Base-by-base conservation (phyloP, 2,113 vertebrate genomes). In the Platanista minor region DNA sequence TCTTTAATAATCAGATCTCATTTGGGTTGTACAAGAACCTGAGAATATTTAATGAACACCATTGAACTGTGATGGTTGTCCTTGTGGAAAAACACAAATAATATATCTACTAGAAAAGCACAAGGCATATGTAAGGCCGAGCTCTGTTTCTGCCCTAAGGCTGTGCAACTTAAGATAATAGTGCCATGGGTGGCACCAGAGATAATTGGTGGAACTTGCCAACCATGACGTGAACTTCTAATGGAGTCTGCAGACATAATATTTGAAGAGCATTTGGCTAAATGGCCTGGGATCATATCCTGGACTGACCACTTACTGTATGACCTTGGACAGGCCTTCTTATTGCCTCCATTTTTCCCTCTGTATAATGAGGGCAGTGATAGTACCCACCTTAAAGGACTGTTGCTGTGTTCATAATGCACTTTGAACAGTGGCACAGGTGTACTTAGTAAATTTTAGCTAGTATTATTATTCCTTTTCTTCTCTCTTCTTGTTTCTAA, bases 1-100 rank as follows among this genome's bases (percentile, higher is more conserved):
- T 84, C 52, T 84, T 96, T 93, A 81, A 93, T 93, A 93, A 96
- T 95, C 87, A 95, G 92, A 92, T 85, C 74, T 97, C 80, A 93
- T 87, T 97, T 91, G 90, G 39, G 80, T 81, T 59, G 52, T 90
- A 62, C 17, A 75, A 71, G 83, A 97, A 94, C 36, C 71, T 67
- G 82, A 95, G 43, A 82, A 66, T 87, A 23, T 91, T 92, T 95
- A 87, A 92, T 95, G 90, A 90, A 61, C 33, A 74, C 67, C 69
- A 20, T 0, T 89, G 72, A 85, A 6, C 43, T 94, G 78, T 78
- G 71, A 43, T 91, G 29, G 69, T 91, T 41, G 31, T 95, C 62
- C 39, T 59, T 69, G 54, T 61, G 12, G 78, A 86, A 91, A 82
- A 92, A 69, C 54, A 82, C 41, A 83, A 54, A 62, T 61, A 66